Conservation (phyloP, 1,140 invertebrate species). For the Kradibia gibbosae region DNA sequence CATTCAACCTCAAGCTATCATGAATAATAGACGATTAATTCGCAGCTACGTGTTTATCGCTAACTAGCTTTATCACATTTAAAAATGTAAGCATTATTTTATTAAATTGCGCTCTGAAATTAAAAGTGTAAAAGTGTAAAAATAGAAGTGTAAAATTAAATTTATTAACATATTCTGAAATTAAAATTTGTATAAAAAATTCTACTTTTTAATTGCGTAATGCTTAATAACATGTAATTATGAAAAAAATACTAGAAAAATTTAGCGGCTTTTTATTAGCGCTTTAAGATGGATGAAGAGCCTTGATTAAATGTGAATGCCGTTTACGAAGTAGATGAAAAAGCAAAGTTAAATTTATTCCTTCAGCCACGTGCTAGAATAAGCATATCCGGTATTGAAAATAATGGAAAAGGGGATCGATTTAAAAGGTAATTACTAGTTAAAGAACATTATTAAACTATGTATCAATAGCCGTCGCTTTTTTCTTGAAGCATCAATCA, state of each 20-base stretch:
- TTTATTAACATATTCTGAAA: neutral
- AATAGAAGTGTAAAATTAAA: neutral
- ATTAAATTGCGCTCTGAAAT: neutral
- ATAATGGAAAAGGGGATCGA: neutral
- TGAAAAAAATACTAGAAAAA: neutral
- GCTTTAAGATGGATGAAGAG: neutral
- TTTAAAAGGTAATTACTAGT: neutral
- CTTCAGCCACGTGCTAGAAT: neutral
- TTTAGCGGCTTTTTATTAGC: neutral
- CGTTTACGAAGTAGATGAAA: neutral
- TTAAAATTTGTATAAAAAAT: neutral
- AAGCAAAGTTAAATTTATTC: neutral
- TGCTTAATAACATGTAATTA: slow-evolving; percentile 3
- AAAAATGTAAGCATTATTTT: neutral
- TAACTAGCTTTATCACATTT: neutral
- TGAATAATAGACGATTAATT: neutral
- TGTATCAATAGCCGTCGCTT: neutral
- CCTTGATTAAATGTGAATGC: neutral
- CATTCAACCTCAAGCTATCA: neutral
- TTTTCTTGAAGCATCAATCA: neutral
- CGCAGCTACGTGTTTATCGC: neutral
- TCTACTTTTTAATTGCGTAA: neutral
- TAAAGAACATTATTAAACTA: neutral
- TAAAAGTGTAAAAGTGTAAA: neutral
- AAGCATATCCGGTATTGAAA: neutral